A percentile compares a stretch with the other conserved stretches of the same genome.
Evolutionary conservation across 2,888 invertebrate genomes (phyloP).

Genomic region (Acronicta aceris): DNA sequence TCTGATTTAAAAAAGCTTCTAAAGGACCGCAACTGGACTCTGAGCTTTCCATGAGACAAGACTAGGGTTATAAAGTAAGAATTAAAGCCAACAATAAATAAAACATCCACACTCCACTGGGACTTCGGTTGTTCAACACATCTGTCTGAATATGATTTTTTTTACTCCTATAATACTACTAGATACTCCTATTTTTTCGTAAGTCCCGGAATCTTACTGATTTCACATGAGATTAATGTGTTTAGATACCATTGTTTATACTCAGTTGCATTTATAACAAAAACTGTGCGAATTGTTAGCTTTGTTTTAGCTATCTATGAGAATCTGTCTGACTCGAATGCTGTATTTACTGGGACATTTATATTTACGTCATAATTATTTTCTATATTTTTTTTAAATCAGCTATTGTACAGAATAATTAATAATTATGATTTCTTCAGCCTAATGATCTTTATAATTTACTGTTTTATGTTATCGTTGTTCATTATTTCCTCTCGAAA

Average conservation of each 20-base stretch:
- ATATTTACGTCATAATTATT: conserved; percentile 1
- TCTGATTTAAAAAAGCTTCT: too few species aligned
- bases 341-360: conserved; percentile 30
- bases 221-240: conserved; percentile 59
- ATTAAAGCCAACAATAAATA: too few species aligned
- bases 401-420: background rate
- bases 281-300: conserved; percentile 50
- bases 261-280: conserved; percentile 35
- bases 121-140: too few species aligned
- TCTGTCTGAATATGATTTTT: too few species aligned
- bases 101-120: too few species aligned
- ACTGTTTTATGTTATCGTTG: conserved; percentile 16
- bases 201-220: conserved; percentile 41
- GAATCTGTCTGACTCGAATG: conserved; percentile 13
- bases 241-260: conserved; percentile 45
- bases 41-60: too few species aligned
- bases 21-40: too few species aligned
- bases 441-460: conserved; percentile 10
- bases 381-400: background rate
- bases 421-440: background rate
- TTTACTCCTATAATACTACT: too few species aligned
- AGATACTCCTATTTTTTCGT: conserved; percentile 18
- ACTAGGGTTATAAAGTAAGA: too few species aligned
- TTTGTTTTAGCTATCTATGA: conserved; percentile 29
- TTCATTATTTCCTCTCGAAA: conserved; percentile 29